Conservation (phyloP, 1,140 invertebrate species). For the Pachypeltis micranthus region DNA sequence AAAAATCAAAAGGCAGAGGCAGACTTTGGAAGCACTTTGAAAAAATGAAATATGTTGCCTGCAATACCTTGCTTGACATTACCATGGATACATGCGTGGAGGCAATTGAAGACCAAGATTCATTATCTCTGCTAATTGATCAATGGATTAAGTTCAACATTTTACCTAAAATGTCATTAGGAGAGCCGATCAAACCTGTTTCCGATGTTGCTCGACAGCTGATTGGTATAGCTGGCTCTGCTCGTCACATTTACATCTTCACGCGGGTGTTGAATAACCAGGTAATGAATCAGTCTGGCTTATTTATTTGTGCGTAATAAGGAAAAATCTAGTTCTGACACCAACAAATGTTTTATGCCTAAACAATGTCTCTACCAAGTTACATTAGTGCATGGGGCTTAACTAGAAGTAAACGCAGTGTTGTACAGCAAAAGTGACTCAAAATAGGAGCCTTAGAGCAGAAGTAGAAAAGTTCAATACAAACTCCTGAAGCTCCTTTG, state of each 20-base stretch:
- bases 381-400: not conserved
- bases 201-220: not conserved
- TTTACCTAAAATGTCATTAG: not conserved
- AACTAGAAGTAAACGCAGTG: not conserved
- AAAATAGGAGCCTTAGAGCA: not conserved
- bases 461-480: too few relatives aligned
- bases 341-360: not conserved
- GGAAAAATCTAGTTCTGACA: not conserved
- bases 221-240: not conserved
- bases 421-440: not conserved
- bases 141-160: not conserved
- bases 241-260: not conserved
- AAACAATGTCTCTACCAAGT: not conserved
- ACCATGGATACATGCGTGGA: not conserved
- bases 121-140: not conserved
- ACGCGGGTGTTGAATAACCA: not conserved
- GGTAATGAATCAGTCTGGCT: too few relatives aligned
- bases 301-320: not conserved
- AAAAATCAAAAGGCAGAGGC: conserved; percentile 1
- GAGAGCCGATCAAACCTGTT: not conserved
- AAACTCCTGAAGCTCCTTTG: too few relatives aligned
- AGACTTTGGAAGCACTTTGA: not conserved
- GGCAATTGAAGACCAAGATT: not conserved
- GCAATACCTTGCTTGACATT: not conserved
- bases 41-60: not conserved